Evolutionary conservation across 2,797 vertebrate genomes (phyloP).

Genomic region (Lindbergichthys nudifrons): DNA sequence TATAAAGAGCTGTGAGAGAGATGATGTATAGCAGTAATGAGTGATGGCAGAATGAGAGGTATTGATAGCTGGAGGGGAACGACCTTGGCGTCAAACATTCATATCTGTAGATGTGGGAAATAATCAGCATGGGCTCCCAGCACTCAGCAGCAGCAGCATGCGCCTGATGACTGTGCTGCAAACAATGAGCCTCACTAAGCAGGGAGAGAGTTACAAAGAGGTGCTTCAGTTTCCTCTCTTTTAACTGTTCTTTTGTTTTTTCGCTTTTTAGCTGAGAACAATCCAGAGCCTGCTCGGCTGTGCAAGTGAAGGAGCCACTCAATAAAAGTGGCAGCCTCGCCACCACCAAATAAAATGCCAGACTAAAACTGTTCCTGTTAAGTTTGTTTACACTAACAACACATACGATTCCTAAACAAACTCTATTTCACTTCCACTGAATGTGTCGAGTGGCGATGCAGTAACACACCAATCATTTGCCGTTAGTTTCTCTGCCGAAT

Average conservation of each 20-base stretch:
- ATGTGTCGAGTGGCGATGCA: background rate
- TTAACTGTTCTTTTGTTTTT: background rate
- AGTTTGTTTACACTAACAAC: conserved; percentile 61
- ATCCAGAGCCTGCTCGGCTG: conserved; percentile 6
- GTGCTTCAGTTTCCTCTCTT: conserved; percentile 33
- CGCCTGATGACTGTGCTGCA: conserved; percentile 54
- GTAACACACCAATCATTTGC: background rate
- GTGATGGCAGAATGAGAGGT: conserved; percentile 33
- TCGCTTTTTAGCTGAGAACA: background rate
- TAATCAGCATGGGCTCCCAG: conserved; percentile 48
- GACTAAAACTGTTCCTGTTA: conserved; percentile 35
- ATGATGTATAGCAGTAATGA: conserved; percentile 26
- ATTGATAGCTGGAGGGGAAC: conserved; percentile 47
- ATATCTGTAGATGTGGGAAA: conserved; percentile 57
- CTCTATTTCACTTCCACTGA: conserved; percentile 37
- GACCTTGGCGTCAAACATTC: conserved; percentile 66
- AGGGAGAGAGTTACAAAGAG: conserved; percentile 34
- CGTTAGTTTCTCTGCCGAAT: conserved; percentile 14
- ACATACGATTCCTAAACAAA: conserved; percentile 44
- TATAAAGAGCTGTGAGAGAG: conserved; percentile 6
- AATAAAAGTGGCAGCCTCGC: conserved; percentile 56
- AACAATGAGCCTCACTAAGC: conserved; percentile 51
- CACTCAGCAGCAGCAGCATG: conserved; percentile 19
- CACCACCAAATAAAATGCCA: conserved; percentile 34
- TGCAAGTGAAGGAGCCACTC: conserved; percentile 37